Base-by-base conservation (phyloP, 1,140 invertebrate species). In the Leptinotarsa lineolata region DNA sequence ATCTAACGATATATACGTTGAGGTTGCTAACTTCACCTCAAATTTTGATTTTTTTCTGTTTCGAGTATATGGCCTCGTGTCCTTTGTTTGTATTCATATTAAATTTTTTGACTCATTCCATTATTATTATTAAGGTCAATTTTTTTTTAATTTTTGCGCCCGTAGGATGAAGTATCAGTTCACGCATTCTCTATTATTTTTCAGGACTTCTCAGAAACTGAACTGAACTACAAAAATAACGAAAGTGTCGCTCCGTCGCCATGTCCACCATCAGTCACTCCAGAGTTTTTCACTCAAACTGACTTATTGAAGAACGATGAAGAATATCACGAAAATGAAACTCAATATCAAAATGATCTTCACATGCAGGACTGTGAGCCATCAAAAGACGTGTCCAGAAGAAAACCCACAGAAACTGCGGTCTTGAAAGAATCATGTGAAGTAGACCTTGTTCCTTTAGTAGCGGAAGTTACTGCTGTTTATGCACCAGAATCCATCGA, bases 211-310 rank as follows among this genome's bases (percentile, higher is more conserved):
- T 45, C 70, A 11, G 70, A 72, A 8, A 46, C 18, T 15, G 70
- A 72, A 46, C 63, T 64, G 13, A 72, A 72, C 13, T 45, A n/a
- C 44, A 16, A 22, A 18, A 72, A 73, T 15, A 59, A 73, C 39
- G 72, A 75, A 68, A 72, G 69, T 54, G 15, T 59, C 21, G 65
- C 67, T 63, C 71, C 46, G 46, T 69, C 72, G 3, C 75, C 75
- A 44, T 64, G 45, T 63, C 70, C 70, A 11, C 54, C 30, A 45
- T 66, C 48, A n/a, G 48, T 16, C 48, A 18, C n/a, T n/a, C 4
- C n/a, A 15, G 15, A 54, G n/a, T 54, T 18, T 4, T 54, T 3
- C 48, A 2, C 3, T 18, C 4, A 54, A n/a, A 13, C 48, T 0
- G 48, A 54, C 0, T 15, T 15, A 18, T 54, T 18, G 1, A 54